These are phyloP conservation scores for Xestia xanthographa DNA, from an alignment of 2,888 invertebrate genomes.

Conservation along the genomic window DNA sequence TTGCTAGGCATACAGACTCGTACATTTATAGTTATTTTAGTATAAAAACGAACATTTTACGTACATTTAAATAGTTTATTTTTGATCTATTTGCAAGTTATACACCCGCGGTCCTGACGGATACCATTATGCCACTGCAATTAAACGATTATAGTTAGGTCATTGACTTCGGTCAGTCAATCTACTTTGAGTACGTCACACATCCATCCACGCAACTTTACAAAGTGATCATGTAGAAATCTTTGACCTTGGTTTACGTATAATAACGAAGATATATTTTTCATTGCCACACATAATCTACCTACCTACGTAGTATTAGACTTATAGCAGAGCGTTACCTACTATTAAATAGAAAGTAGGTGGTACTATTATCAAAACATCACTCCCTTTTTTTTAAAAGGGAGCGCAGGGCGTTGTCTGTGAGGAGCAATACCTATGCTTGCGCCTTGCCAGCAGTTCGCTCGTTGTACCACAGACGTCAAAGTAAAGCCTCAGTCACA, in stretches of 20 bases:
- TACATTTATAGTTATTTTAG: too few species aligned
- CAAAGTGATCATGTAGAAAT: conserved; percentile 28
- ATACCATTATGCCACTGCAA: not conserved
- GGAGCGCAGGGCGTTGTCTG: too few species aligned
- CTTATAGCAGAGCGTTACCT: too few species aligned
- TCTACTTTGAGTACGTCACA: conserved; percentile 1
- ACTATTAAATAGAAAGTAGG: not conserved
- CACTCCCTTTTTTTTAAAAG: not conserved
- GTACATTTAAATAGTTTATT: too few species aligned
- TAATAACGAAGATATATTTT: not conserved
- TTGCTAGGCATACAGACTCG: too few species aligned
- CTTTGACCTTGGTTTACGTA: conserved; percentile 20
- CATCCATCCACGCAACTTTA: not conserved
- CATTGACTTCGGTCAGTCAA: conserved; percentile 3
- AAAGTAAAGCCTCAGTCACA: too few species aligned
- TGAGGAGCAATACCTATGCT: too few species aligned
- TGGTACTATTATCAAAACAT: not conserved
- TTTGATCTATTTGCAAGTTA: too few species aligned
- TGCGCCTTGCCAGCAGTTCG: too few species aligned
- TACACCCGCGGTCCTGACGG: too few species aligned
- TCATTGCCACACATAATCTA: not conserved
- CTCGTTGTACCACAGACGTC: too few species aligned
- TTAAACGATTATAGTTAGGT: not conserved
- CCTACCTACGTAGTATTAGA: not conserved
- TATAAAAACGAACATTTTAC: too few species aligned